Conservation (phyloP, 35 echinoderm and acorn worm species). For the Ophiothrix spiculata region DNA sequence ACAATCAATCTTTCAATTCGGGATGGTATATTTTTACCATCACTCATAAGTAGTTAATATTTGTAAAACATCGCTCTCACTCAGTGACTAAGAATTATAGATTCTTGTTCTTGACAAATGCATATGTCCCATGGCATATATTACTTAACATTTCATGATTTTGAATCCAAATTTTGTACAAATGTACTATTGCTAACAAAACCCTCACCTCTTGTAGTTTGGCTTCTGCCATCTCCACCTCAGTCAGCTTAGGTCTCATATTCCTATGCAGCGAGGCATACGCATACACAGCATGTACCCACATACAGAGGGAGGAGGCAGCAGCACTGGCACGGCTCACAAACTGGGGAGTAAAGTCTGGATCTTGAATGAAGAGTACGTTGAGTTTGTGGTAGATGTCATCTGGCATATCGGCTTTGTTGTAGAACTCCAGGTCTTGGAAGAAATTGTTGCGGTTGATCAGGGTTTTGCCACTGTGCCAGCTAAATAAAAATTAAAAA, state of each 20-base stretch:
- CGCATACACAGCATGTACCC: constrained; percentile 94
- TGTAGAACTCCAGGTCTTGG: constrained; percentile 96
- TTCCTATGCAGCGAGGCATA: constrained; percentile 84
- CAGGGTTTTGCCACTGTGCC: constrained; percentile 81
- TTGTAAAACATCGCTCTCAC: too few species aligned
- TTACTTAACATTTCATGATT: too few species aligned
- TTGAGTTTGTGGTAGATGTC: constrained; percentile 95
- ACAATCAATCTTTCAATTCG: too few species aligned
- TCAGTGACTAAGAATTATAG: too few species aligned
- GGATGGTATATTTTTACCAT: too few species aligned
- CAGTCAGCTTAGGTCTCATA: constrained; percentile 73
- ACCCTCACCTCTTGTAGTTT: constrained; percentile 85
- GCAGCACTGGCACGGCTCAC: constrained; percentile 57
- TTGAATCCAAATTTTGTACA: too few species aligned
- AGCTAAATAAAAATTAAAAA: constrained; percentile 31
- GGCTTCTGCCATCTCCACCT: constrained; percentile 73
- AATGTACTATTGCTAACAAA: too few species aligned
- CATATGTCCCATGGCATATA: too few species aligned
- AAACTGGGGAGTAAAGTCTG: constrained; percentile 75
- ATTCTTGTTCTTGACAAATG: too few species aligned
- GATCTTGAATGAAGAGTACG: constrained; percentile 91
- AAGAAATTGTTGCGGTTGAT: constrained; percentile 98
- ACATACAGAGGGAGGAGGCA: constrained; percentile 77
- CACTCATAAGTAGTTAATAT: too few species aligned
- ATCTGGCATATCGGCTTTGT: constrained; percentile 84